These are phyloP conservation scores for Zygaena filipendulae DNA, from an alignment of 2,888 invertebrate genomes.

Conservation along the genomic window DNA sequence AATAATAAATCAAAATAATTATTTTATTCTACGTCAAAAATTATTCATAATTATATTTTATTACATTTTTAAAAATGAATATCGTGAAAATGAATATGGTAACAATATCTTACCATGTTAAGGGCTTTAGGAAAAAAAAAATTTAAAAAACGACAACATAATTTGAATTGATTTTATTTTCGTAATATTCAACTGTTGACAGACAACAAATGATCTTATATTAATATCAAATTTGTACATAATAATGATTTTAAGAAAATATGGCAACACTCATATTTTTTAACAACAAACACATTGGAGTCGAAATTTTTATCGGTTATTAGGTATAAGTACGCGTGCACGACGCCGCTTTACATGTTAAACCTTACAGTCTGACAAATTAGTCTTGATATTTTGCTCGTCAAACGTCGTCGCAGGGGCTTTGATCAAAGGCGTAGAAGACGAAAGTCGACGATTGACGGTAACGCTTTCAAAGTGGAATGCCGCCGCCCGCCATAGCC, in stretches of 20 bases:
- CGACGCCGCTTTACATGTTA: constrained; percentile 6
- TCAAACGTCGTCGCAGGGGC: too few species aligned
- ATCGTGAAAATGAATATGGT: background rate
- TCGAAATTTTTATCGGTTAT: too few species aligned
- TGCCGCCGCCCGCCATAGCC: too few species aligned
- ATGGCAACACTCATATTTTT: constrained; percentile 68
- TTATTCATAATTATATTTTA: too few species aligned
- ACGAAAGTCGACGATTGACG: too few species aligned
- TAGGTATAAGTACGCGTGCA: constrained; percentile 21
- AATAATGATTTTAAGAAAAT: constrained; percentile 67
- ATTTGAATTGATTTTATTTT: constrained; percentile 62
- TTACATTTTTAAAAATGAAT: background rate
- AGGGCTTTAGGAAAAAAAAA: too few species aligned
- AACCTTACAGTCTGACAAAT: constrained; percentile 11
- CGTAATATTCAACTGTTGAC: constrained; percentile 68
- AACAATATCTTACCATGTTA: too few species aligned
- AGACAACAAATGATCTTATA: constrained; percentile 67
- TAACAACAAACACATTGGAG: constrained; percentile 59
- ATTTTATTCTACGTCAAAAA: too few species aligned
- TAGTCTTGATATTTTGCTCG: constrained; percentile 16
- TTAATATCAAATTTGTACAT: constrained; percentile 65
- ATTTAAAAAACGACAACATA: constrained; percentile 33
- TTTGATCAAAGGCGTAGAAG: too few species aligned
- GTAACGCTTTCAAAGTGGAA: too few species aligned
- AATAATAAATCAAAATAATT: too few species aligned